Percentiles rank a stretch among this genome's conserved stretches.
phyloP scores from a whole-genome alignment of 2,113 vertebrate species.

The Morphnarchus princeps region DNA sequence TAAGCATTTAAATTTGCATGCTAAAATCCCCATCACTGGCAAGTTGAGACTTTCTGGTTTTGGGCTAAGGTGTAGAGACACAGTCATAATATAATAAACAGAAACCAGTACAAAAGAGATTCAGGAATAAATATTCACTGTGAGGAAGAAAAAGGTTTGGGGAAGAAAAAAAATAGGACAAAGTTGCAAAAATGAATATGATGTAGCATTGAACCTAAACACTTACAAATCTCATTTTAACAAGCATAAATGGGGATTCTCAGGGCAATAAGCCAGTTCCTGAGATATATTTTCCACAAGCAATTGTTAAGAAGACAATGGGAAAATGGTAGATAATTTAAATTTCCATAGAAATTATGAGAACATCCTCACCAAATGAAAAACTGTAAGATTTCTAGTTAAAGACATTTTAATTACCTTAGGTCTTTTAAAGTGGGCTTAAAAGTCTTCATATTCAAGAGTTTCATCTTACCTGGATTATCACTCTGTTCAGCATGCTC shows the following conservation, averaged over 20 bases:
- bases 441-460: not conserved
- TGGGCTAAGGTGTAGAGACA: not conserved
- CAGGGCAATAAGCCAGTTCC: not conserved
- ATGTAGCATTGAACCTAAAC: not conserved
- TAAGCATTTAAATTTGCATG: not conserved
- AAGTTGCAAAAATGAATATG: not conserved
- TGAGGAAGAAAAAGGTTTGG: not conserved
- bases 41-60: not conserved
- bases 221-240: not conserved
- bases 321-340: not conserved
- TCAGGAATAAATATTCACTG: not conserved
- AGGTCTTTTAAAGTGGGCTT: not conserved
- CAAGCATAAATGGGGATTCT: not conserved
- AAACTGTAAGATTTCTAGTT: not conserved
- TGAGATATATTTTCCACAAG: constrained; percentile 19
- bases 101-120: not conserved
- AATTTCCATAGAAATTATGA: not conserved
- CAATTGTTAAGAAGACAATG: not conserved
- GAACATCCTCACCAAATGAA: not conserved
- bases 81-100: not conserved
- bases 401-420: not conserved
- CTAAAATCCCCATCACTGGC: not conserved
- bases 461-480: constrained; percentile 27
- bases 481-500: not conserved
- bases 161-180: not conserved